These are phyloP conservation scores for Tiphia femorata DNA, from an alignment of 2,888 invertebrate species.

Conservation along the genomic window DNA sequence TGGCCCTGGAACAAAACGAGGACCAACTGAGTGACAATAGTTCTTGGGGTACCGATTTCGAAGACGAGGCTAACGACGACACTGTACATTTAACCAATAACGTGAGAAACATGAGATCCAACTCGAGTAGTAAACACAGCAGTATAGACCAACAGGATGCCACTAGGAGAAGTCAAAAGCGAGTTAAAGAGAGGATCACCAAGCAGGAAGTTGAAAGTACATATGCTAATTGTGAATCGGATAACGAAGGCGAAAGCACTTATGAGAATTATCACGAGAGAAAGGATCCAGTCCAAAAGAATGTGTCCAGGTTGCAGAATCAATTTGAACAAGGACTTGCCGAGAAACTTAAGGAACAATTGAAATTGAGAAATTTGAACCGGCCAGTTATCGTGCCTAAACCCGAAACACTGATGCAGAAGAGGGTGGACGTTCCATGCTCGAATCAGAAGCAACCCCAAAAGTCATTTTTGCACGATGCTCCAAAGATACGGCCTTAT, in stretches of 20 bases:
- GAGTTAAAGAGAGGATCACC: background rate
- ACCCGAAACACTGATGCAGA: conserved; percentile 28
- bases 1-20: conserved; percentile 27
- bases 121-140: background rate
- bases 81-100: background rate
- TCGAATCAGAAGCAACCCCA: conserved; percentile 33
- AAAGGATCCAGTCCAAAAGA: conserved; percentile 23
- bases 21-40: conserved; percentile 54
- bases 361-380: conserved; percentile 40
- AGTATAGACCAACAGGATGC: background rate
- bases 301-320: conserved; percentile 41
- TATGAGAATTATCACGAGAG: conserved; percentile 39
- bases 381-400: conserved; percentile 43
- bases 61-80: conserved; percentile 52
- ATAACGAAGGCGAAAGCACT: conserved; percentile 22
- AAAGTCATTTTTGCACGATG: conserved; percentile 53
- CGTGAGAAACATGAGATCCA: conserved; percentile 4
- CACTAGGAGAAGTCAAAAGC: background rate
- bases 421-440: conserved; percentile 9
- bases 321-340: conserved; percentile 44
- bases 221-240: conserved; percentile 55
- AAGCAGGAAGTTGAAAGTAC: conserved; percentile 43
- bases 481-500: conserved; percentile 14
- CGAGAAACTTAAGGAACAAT: conserved; percentile 53
- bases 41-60: conserved; percentile 66